Evolutionary conservation across 2,113 vertebrate species (phyloP), one percentile per base, ranked within the genome.

Genomic region (Microtus ochrogaster): DNA sequence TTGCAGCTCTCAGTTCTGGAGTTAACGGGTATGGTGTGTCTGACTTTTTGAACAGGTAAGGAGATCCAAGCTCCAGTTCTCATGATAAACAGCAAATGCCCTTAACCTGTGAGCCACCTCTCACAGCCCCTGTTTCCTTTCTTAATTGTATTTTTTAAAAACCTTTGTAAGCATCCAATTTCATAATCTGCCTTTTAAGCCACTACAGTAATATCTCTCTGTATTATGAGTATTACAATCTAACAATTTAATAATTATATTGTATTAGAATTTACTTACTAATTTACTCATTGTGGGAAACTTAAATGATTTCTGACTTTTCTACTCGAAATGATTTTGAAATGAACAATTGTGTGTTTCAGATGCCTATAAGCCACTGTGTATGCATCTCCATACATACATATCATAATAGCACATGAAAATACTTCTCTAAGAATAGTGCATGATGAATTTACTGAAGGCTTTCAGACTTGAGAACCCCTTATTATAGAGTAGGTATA

Each of bases 211-310:
- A 9, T 49, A 87, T 87, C 72, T 82, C 4, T 33, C 3, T 9
- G 52, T 47, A 26, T 94, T 72, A 52, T n/a, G 70, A 83, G 72
- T 87, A 79, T 77, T 58, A 1, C 26, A 87, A 78, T 2, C 24
- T 44, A 86, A 92, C 1, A 83, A 55, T 86, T 92, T 87, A 72
- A 79, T 93, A 79, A 61, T 65, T 86, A 14, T 41, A 82, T 82
- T 96, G 8, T 58, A 66, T 21, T 3, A 91, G 81, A 21, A 66
- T 86, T 77, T 78, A 44, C 24, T 85, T 91, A 76, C 26, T 81
- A 89, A 90, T 77, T 66, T 28, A 82, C 0, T 0, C 21, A 76
- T 61, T 89, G 9, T 81, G 91, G 52, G 44, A 96, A 65, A 39
- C 74, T 72, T 73, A 76, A 17, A 70, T n/a, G 33, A 0, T 52